Conservation (phyloP, 2,888 invertebrate genomes). For the Matsumyia berberina region DNA sequence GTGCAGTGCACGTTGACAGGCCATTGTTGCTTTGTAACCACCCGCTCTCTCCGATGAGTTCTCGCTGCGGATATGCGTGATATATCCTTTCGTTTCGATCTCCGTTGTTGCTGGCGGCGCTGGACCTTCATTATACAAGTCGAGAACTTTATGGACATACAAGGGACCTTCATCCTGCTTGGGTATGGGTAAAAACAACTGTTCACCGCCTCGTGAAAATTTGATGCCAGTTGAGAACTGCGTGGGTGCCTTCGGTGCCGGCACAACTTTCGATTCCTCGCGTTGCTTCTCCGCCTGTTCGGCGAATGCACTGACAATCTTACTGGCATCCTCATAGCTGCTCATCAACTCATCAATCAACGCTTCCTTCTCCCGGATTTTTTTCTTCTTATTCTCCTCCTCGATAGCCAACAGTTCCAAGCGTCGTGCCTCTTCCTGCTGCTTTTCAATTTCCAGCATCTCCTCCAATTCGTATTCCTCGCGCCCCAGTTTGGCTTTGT, state of each 20-base stretch:
- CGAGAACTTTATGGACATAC: conserved; percentile 88
- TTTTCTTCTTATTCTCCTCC: conserved; percentile 90
- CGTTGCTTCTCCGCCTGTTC: conserved; percentile 88
- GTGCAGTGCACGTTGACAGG: conserved; percentile 94
- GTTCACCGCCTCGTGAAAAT: conserved; percentile 88
- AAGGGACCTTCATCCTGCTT: conserved; percentile 91
- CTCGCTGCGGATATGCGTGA: conserved; percentile 90
- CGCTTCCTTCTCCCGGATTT: conserved; percentile 94
- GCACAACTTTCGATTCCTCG: conserved; percentile 85
- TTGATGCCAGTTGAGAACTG: conserved; percentile 95
- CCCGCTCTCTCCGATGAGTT: conserved; percentile 92
- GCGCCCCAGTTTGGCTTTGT: conserved; percentile 90
- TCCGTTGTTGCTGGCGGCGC: conserved; percentile 87
- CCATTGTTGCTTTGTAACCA: conserved; percentile 92
- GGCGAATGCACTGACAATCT: conserved; percentile 93
- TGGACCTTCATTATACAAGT: conserved; percentile 90
- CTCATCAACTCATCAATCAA: conserved; percentile 98
- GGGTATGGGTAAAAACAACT: conserved; percentile 88
- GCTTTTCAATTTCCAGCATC: conserved; percentile 92
- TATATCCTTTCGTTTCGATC: conserved; percentile 88
- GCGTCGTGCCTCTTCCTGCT: conserved; percentile 90
- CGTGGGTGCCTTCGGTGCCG: conserved; percentile 85
- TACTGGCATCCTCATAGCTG: conserved; percentile 94
- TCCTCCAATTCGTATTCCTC: conserved; percentile 95
- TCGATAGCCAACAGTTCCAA: conserved; percentile 88